Base-by-base conservation (phyloP, 2,888 invertebrate species). In the Schrankia costaestrigalis region DNA sequence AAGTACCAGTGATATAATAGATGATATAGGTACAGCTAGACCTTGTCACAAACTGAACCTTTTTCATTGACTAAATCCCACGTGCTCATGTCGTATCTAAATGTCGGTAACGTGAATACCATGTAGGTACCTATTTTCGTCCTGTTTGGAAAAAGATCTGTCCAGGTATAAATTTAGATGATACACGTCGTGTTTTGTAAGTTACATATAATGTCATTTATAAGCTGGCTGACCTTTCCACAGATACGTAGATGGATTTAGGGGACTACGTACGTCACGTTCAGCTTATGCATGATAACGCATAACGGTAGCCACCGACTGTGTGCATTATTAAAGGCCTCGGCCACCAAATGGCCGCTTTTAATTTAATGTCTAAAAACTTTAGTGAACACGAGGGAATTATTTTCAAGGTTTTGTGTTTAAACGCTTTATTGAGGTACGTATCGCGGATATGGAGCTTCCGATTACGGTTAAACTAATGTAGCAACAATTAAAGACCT, bases 311-410 rank as follows among this genome's bases (percentile, higher is more conserved):
- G 56, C 49, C 56, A 51, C 52, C 57, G 40, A 45, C 39, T 30
- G 46, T 54, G 31, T 80, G 74, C 75, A 81, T 81, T 79, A 78
- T 78, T 78, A 74, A 81, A 50, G 49, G 62, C 48, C 56, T 52
- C 48, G 58, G 55, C 58, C 44, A 63, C 61, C 51, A 64, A 68
- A 56, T 53, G 38, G 47, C 39, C 44, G 57, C 68, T 65, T 71
- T 73, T 68, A 68, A 74, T 76, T 69, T 70, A 62, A 69, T 59
- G 49, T 55, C 55, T 62, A 57, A 69, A 67, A 66, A 64, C 53
- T 52, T 49, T 52, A 52, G 34, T 46, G 45, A 52, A 35, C 43
- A 35, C 36, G 26, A 34, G 49, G 41, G 48, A 48, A 46, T 56
- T 56, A 32, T 52, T 62, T 53, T 38, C 39, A 46, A 52, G 49